These are phyloP conservation scores for Hypomecis punctinalis DNA, from an alignment of 2,888 invertebrate species.

Conservation along the genomic window DNA sequence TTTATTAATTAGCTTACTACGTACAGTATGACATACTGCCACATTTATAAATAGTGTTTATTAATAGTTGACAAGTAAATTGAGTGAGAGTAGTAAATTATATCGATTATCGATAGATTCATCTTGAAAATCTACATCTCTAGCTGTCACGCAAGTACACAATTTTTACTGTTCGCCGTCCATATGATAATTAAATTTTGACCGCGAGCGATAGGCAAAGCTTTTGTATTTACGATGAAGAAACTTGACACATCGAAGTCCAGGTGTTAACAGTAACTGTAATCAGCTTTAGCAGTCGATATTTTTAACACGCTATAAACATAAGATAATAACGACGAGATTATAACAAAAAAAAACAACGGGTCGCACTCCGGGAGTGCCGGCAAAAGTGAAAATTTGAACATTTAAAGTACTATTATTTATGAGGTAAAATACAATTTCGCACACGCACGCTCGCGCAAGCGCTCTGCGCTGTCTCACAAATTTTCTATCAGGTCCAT, in stretches of 20 bases:
- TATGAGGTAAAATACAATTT: too few relatives aligned
- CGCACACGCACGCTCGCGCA: too few relatives aligned
- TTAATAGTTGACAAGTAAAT: too few relatives aligned
- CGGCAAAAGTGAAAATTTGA: too few relatives aligned
- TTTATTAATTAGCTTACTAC: too few relatives aligned
- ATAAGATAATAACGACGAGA: constrained; percentile 9
- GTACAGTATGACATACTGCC: too few relatives aligned
- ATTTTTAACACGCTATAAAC: constrained; percentile 63
- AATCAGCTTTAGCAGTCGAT: constrained; percentile 62
- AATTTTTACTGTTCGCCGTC: constrained; percentile 62
- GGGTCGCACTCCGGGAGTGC: too few relatives aligned
- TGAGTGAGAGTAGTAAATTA: background rate
- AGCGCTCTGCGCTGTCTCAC: too few relatives aligned
- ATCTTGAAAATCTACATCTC: constrained; percentile 12
- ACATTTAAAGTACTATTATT: too few relatives aligned
- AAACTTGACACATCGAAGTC: constrained; percentile 70
- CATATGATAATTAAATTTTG: constrained; percentile 83
- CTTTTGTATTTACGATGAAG: constrained; percentile 73
- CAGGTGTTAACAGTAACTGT: constrained; percentile 67
- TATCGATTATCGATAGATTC: constrained; percentile 3
- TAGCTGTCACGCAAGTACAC: constrained; percentile 42
- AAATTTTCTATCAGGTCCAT: too few relatives aligned
- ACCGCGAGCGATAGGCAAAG: constrained; percentile 72
- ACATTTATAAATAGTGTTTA: too few relatives aligned
- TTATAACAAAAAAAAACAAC: too few relatives aligned